These are phyloP conservation scores for Glossophaga mutica DNA, from an alignment of 2,797 vertebrate species.

Conservation along the genomic window DNA sequence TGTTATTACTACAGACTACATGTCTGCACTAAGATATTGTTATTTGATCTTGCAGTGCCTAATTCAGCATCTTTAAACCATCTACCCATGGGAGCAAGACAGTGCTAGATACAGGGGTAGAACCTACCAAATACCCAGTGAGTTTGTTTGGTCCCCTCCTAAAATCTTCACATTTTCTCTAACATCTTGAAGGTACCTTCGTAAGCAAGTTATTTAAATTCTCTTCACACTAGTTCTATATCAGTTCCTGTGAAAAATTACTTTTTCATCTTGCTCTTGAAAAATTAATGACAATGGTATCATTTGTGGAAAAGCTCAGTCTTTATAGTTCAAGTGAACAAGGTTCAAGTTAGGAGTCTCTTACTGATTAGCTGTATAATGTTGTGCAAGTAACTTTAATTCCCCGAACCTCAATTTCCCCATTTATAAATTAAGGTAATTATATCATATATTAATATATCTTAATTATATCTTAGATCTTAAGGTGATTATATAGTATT, in stretches of 20 bases:
- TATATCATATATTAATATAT: not conserved
- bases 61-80: not conserved
- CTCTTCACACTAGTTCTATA: not conserved
- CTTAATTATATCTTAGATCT: too few species aligned
- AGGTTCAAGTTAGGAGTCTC: not conserved
- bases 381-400: not conserved
- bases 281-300: not conserved
- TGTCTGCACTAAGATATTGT: not conserved
- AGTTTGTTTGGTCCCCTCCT: not conserved
- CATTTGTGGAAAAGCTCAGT: not conserved
- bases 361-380: not conserved
- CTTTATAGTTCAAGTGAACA: not conserved
- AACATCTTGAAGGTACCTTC: not conserved
- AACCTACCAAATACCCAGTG: not conserved
- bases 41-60: not conserved
- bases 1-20: not conserved
- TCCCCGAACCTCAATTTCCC: not conserved
- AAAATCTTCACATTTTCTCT: not conserved
- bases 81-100: not conserved
- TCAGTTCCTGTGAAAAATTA: not conserved
- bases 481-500: not conserved
- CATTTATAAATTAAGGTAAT: not conserved
- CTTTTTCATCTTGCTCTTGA: not conserved
- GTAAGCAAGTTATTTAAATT: not conserved
- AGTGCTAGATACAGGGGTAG: not conserved